Base-by-base conservation (phyloP, 2,113 vertebrate genomes). In the Cisticola juncidis region DNA sequence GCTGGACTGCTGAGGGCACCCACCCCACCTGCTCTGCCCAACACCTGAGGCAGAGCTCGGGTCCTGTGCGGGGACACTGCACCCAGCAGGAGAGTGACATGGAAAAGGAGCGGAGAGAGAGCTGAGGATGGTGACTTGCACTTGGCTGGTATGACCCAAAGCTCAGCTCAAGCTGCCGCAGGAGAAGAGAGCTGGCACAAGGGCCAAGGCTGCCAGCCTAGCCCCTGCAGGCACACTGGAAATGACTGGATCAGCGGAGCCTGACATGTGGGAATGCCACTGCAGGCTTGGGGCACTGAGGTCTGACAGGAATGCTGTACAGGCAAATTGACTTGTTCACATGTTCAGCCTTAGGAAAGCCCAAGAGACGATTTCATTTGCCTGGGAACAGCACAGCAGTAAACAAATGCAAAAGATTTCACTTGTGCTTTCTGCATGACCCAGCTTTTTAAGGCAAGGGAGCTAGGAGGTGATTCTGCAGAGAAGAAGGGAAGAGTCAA, bases 41-140 rank as follows among this genome's bases (percentile, higher is more conserved):
- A 12, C 1, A 2, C 1, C 22, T 1, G 0, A 53, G 31, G 22
- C n/a, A 36, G 6, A 3, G 56, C 9, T 14, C 54, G 21, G 48
- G 19, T 47, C 29, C 69, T 4, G 0, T 0, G 4, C 77, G 17
- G 54, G 21, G 35, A 58, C 58, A 54, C 0, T 1, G 2, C 6
- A 2, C 6, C 8, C 40, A 10, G 35, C 4, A 14, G 28, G 47
- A 23, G 53, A 31, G 48, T 0, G 19, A 29, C 50, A 15, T 0
- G 3, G 69, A 42, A 90, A 58, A 85, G 45, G 22, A 38, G 24
- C 58, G 29, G 77, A 25, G 13, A 61, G 57, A 60, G 50, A 45
- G 45, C 20, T 5, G 19, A 35, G 23, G 64, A 47, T 5, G 24
- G 33, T 40, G 61, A 50, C 50, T 60, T 31, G 20, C 31, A 9